Evolutionary conservation across 2,797 vertebrate species (phyloP).

Genomic region (Chloroceryle inda): DNA sequence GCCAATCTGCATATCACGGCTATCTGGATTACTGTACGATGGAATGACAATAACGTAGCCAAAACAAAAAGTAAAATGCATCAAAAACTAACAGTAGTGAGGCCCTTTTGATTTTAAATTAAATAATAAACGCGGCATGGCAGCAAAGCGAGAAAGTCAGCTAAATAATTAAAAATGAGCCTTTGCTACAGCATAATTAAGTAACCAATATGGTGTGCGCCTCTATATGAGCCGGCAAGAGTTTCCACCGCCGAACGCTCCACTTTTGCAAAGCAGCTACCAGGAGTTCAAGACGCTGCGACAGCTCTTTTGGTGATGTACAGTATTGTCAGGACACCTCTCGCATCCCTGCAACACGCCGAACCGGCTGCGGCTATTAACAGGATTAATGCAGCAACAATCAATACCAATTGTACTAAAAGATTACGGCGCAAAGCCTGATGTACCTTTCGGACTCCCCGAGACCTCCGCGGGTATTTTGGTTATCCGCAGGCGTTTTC

Average conservation of each 20-base stretch:
- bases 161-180: conserved; percentile 70
- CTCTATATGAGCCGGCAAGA: conserved; percentile 19
- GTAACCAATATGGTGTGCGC: conserved; percentile 55
- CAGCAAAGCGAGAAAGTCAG: conserved; percentile 43
- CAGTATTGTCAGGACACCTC: conserved; percentile 17
- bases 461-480: neutral
- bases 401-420: conserved; percentile 31
- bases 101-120: conserved; percentile 69
- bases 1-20: conserved; percentile 82
- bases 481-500: neutral
- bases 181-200: conserved; percentile 18
- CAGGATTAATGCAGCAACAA: conserved; percentile 34
- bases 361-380: conserved; percentile 29
- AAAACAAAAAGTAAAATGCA: conserved; percentile 74
- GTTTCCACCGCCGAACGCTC: neutral
- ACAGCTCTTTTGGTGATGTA: conserved; percentile 39
- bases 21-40: conserved; percentile 79
- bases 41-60: conserved; percentile 81
- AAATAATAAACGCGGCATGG: conserved; percentile 47
- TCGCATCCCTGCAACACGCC: neutral
- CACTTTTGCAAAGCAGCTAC: conserved; percentile 25
- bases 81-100: conserved; percentile 58
- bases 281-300: neutral
- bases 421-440: neutral
- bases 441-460: neutral